Conservation (phyloP, 2,888 invertebrate genomes). For the Apodemia duryi region DNA sequence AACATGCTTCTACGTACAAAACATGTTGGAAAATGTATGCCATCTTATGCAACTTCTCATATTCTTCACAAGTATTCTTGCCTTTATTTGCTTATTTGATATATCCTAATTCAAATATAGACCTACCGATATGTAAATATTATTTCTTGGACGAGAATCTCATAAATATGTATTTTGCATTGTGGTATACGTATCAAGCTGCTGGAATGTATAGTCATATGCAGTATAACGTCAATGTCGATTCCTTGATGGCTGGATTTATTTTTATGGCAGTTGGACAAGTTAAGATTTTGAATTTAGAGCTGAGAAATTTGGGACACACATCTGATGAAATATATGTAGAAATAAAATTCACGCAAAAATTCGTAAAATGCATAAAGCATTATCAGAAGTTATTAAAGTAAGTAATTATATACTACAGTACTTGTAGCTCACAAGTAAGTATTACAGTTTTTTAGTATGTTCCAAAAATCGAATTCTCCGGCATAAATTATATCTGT, state of each 20-base stretch:
- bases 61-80: slow-evolving; percentile 39
- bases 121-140: slow-evolving; percentile 58
- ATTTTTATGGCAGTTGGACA: slow-evolving; percentile 48
- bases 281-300: slow-evolving; percentile 45
- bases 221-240: slow-evolving; percentile 54
- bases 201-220: slow-evolving; percentile 57
- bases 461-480: too few species aligned
- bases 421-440: too few species aligned
- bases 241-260: slow-evolving; percentile 53
- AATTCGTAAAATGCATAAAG: slow-evolving; percentile 33
- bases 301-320: slow-evolving; percentile 42
- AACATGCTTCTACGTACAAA: slow-evolving; percentile 39
- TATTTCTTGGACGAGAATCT: slow-evolving; percentile 52
- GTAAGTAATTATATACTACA: slow-evolving; percentile 33
- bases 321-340: not conserved
- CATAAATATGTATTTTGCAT: slow-evolving; percentile 42
- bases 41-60: slow-evolving; percentile 41
- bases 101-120: slow-evolving; percentile 36
- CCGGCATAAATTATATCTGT: too few species aligned
- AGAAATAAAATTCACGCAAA: not conserved
- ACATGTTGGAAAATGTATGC: slow-evolving; percentile 40
- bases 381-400: slow-evolving; percentile 49
- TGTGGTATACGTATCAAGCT: slow-evolving; percentile 52
- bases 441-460: too few species aligned
- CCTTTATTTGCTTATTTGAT: slow-evolving; percentile 44